Conservation (phyloP, 2,113 vertebrate genomes). For the Entelurus aequoreus region DNA sequence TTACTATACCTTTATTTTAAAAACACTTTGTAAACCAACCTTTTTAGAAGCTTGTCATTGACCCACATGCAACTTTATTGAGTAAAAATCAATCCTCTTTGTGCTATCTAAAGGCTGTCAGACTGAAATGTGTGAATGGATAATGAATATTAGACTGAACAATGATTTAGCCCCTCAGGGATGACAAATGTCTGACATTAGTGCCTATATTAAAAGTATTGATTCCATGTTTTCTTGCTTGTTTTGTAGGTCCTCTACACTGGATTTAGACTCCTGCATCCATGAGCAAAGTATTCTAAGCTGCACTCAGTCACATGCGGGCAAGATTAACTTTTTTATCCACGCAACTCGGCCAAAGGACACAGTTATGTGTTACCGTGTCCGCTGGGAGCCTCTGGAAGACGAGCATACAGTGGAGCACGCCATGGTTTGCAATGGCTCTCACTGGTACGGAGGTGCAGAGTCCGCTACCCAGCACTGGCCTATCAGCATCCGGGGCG, state of each 20-base stretch:
- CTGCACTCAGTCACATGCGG: conserved; percentile 76
- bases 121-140: conserved; percentile 15
- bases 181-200: conserved; percentile 15
- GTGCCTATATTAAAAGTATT: neutral
- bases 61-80: neutral
- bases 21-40: too few species aligned
- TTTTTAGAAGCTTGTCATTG: too few species aligned
- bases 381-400: conserved; percentile 88
- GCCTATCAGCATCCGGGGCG: conserved; percentile 82
- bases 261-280: conserved; percentile 88
- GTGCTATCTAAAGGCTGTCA: conserved; percentile 13
- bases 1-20: too few species aligned
- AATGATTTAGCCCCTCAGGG: conserved; percentile 40
- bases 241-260: conserved; percentile 70
- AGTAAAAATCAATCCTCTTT: conserved; percentile 12
- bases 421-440: conserved; percentile 85
- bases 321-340: conserved; percentile 88
- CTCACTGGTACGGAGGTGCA: conserved; percentile 90
- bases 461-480: conserved; percentile 87
- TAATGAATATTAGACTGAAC: conserved; percentile 34
- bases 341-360: conserved; percentile 83
- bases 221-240: neutral
- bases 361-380: conserved; percentile 91
- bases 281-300: conserved; percentile 77
- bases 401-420: conserved; percentile 76